Evolutionary conservation across 2,888 invertebrate species (phyloP).

Genomic region (Caenorhabditis drosophilae): DNA sequence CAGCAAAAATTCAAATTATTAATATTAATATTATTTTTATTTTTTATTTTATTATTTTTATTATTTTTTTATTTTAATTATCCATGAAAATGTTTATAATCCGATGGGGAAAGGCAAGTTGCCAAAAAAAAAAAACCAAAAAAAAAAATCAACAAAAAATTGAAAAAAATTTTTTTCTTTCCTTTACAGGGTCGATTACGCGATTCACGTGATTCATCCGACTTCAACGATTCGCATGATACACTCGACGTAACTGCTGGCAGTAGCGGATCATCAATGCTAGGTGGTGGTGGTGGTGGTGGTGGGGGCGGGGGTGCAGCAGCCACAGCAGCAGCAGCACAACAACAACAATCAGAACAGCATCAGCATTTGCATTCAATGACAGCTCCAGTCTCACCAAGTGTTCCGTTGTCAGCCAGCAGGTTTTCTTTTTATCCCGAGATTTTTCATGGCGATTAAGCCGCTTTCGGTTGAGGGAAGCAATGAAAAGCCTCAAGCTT

Average conservation of each 20-base stretch:
- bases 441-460: no score
- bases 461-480: no score
- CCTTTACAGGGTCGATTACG: conserved; percentile 45
- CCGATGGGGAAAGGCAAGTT: conserved; percentile 27
- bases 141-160: not conserved
- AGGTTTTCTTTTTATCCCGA: conserved; percentile 38
- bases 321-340: not conserved
- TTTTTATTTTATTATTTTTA: no score
- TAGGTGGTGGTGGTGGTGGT: not conserved
- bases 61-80: conserved; percentile 7
- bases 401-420: conserved; percentile 49
- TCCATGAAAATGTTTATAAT: conserved; percentile 34
- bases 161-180: no score
- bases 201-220: conserved; percentile 51
- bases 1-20: no score
- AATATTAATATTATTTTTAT: no score
- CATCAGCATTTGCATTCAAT: conserved; percentile 26
- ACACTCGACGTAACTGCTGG: conserved; percentile 34
- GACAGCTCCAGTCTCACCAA: conserved; percentile 53
- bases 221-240: conserved; percentile 44
- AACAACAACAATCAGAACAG: conserved; percentile 10
- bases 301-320: not conserved
- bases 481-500: no score
- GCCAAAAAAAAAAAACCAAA: not conserved
- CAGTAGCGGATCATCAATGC: not conserved